Evolutionary conservation across 2,797 vertebrate species (phyloP), one percentile per base, ranked within the genome.

Genomic region (Crenuchus spilurus): DNA sequence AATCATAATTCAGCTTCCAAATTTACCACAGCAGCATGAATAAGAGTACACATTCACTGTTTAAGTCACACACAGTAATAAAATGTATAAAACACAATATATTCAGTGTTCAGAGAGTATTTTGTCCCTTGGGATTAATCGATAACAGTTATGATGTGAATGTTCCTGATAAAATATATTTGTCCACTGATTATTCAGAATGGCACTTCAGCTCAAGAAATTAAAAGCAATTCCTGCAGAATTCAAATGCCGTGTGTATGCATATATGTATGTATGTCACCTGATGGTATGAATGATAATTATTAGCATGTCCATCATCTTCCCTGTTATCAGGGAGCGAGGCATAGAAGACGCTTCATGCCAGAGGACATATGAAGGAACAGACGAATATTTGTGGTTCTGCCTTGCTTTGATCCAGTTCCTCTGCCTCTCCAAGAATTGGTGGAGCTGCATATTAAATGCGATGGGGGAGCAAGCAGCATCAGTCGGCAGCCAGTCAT

Each of bases 401-500:
- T 69, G 51, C 42, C 48, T 39, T 65, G 64, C 72, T 81, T 52
- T 78, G 76, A 75, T 72, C 57, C 30, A 55, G 44, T 69, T 78
- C 62, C 42, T 72, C 63, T 58, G 68, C 67, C 55, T 63, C 24
- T 41, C 65, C 51, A 54, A 70, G 72, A 63, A 61, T 31, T 20
- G 20, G 30, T 72, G 70, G 70, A 78, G 69, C 73, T 64, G 71
- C 57, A 77, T 82, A 72, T 77, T 66, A 79, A 60, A 74, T 72
- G 66, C 51, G 58, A 35, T 46, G 67, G 58, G 57, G 57, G 30
- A 55, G 65, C 52, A 48, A 55, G 67, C 30, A 8, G 72, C 44
- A 35, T 67, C 77, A 82, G 77, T 79, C 70, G 63, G 70, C 26
- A 72, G 70, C 51, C 77, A 79, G 70, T 74, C 74, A 65, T 63